Percentiles rank a stretch among this genome's conserved stretches.
Conservation (phyloP, 2,797 vertebrate species). For the Danio kyathit region DNA sequence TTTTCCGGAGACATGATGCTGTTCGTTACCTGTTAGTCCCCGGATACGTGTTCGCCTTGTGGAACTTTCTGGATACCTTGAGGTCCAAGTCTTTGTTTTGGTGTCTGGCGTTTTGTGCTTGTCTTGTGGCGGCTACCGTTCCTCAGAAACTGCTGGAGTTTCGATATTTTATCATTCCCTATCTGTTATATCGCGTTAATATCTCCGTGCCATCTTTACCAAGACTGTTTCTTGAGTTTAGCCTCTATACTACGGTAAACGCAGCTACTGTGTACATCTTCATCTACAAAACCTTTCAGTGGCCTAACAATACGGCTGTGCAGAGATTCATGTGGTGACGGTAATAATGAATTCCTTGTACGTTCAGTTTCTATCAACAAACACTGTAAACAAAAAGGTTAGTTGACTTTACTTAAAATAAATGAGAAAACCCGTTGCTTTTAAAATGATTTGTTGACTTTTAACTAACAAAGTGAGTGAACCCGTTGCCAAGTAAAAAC, state of each 20-base stretch:
- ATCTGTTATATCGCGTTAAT: constrained; percentile 92
- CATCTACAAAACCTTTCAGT: constrained; percentile 88
- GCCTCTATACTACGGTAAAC: constrained; percentile 85
- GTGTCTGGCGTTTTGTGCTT: constrained; percentile 85
- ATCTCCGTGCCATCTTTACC: constrained; percentile 84
- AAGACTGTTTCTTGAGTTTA: constrained; percentile 85
- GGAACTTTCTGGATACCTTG: constrained; percentile 89
- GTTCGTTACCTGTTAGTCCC: constrained; percentile 88
- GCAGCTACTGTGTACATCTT: constrained; percentile 88
- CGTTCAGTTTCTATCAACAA: not conserved
- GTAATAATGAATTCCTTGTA: not conserved
- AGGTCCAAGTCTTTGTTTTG: constrained; percentile 90
- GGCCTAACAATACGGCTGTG: constrained; percentile 84
- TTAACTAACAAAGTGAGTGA: too few relatives aligned
- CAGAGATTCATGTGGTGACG: constrained; percentile 98
- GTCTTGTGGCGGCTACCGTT: constrained; percentile 83
- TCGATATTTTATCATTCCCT: constrained; percentile 95
- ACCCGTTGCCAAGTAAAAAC: too few relatives aligned
- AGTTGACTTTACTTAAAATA: too few relatives aligned
- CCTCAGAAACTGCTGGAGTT: constrained; percentile 96
- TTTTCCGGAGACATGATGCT: constrained; percentile 86
- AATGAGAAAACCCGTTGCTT: too few relatives aligned
- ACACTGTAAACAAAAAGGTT: not conserved
- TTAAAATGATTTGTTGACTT: too few relatives aligned
- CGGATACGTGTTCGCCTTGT: constrained; percentile 88